Percentiles rank a stretch among this genome's conserved stretches.
phyloP scores from a whole-genome alignment of 2,797 vertebrate genomes.

The Cyprinodon diabolis region DNA sequence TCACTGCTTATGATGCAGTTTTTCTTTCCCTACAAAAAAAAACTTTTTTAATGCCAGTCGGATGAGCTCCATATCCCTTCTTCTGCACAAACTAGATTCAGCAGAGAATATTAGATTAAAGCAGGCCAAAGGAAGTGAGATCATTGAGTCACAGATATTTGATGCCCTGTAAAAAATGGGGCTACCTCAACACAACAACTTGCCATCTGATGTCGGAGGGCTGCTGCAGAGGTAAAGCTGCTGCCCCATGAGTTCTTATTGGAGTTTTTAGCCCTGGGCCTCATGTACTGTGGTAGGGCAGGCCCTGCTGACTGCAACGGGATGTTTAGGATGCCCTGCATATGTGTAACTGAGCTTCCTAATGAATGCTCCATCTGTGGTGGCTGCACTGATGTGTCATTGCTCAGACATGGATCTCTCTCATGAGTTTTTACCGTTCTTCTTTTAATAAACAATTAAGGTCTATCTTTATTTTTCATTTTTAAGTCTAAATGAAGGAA shows the following conservation, averaged over 20 bases:
- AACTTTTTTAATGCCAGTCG: slow-evolving; percentile 3
- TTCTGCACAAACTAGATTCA: slow-evolving; percentile 7
- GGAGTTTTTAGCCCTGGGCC: slow-evolving; percentile 25
- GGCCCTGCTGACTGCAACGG: slow-evolving; percentile 50
- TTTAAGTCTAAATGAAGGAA: not conserved
- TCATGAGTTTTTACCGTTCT: not conserved
- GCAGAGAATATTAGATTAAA: slow-evolving; percentile 27
- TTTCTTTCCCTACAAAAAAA: not conserved
- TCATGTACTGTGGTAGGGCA: slow-evolving; percentile 40
- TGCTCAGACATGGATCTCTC: slow-evolving; percentile 9
- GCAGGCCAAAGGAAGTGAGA: slow-evolving; percentile 27
- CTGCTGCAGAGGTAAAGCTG: not conserved
- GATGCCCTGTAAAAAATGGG: slow-evolving; percentile 4
- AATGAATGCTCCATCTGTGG: slow-evolving; percentile 72
- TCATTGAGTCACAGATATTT: slow-evolving; percentile 21
- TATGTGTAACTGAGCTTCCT: slow-evolving; percentile 73
- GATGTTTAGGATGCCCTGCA: slow-evolving; percentile 65
- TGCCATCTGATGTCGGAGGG: not conserved
- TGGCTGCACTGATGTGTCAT: slow-evolving; percentile 22
- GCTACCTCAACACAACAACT: not conserved
- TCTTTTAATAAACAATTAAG: not conserved
- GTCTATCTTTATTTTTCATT: not conserved
- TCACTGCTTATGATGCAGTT: slow-evolving; percentile 1
- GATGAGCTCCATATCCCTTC: slow-evolving; percentile 6
- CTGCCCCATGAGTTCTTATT: slow-evolving; percentile 21